Evolutionary conservation across 2,113 vertebrate genomes (phyloP), one percentile per base, ranked within the genome.

Genomic region (Guaruba guarouba): DNA sequence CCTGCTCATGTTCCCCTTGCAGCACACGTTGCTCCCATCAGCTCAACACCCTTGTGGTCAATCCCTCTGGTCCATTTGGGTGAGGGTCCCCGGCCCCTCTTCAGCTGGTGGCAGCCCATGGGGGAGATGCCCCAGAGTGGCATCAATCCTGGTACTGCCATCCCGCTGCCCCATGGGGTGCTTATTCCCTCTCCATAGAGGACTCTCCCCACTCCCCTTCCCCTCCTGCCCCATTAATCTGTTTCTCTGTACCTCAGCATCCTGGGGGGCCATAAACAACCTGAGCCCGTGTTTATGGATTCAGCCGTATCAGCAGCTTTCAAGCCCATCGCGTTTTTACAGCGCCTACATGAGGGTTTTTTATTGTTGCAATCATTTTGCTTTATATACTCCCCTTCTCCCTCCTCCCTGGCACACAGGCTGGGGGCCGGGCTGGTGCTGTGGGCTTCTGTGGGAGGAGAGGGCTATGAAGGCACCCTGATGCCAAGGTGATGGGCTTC

Each of bases 291-390:
- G 93, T 96, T 98, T 97, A 98, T 98, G 97, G 97, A 96, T 98
- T 97, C 97, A 81, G 97, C 98, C 97, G 71, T 96, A 97, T 98
- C 98, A 98, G 98, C 98, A 97, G 97, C 98, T 98, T 97, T 96
- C 96, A 73, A 78, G 92, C 90, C 61, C 13, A 85, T 95, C 88
- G n/a, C 23, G 6, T 82, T 96, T 97, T 98, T 97, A 98, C 82
- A 89, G 96, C 63, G 11, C 95, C 96, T 95, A 96, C 97, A 96
- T 2, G 96, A 96, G 96, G 86, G 90, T 92, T 96, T 97, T 98
- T 98, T 98, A 98, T 95, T 67, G 92, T 86, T 22, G 95, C 97
- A 95, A 97, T 98, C 97, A 97, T 96, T 98, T 97, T 97, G 90
- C 89, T 98, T 98, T 98, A 97, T 96, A 91, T 41, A 95, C 96